A percentile compares a stretch with the other conserved stretches of the same genome.
Conservation (phyloP, 2,797 vertebrate species). For the Morelia viridis region DNA sequence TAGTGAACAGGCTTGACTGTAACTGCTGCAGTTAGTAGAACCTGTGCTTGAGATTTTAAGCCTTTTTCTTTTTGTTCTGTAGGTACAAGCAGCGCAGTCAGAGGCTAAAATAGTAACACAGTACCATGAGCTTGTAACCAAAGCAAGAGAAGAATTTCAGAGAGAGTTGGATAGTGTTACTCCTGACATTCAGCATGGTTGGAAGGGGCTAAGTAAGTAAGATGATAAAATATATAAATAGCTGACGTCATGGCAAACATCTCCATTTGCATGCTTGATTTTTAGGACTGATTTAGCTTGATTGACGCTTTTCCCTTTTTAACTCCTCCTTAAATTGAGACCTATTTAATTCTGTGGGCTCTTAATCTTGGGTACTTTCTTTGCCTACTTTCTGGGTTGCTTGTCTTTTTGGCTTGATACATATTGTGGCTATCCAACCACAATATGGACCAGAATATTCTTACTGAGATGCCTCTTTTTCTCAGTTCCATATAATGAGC, state of each 20-base stretch:
- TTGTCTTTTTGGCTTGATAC: background rate
- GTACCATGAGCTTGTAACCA: conserved; percentile 91
- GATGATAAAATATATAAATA: background rate
- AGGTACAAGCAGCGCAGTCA: conserved; percentile 90
- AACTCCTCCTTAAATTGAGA: background rate
- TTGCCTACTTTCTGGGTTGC: background rate
- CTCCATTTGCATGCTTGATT: background rate
- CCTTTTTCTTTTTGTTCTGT: background rate
- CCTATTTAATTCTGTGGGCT: background rate
- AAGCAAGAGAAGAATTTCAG: conserved; percentile 90
- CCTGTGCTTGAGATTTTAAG: background rate
- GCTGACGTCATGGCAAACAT: background rate
- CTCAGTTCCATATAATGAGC: background rate
- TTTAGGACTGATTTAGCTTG: background rate
- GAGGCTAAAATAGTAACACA: conserved; percentile 93
- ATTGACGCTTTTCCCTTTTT: background rate
- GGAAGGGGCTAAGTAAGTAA: conserved; percentile 93
- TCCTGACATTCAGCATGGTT: conserved; percentile 89
- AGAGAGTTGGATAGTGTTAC: conserved; percentile 92
- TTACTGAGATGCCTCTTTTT: background rate
- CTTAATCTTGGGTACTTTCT: background rate
- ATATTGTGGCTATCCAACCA: too few relatives aligned
- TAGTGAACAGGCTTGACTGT: background rate
- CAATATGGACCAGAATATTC: background rate
- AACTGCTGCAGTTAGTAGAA: background rate